Base-by-base conservation (phyloP, 1,140 invertebrate species). In the Sinonovacula constricta region DNA sequence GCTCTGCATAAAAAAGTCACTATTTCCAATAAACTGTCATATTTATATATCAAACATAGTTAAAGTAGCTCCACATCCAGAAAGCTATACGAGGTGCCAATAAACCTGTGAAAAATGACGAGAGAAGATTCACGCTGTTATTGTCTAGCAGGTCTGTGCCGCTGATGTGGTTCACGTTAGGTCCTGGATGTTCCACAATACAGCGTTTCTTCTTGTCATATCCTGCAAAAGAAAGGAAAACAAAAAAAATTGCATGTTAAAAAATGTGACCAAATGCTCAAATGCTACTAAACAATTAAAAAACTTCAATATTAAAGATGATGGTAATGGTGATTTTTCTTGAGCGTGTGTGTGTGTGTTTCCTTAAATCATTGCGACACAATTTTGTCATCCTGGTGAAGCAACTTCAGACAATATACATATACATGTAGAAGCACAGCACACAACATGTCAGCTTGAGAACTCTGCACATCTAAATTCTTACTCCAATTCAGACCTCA, bases 101-200 rank as follows among this genome's bases (percentile, higher is more conserved):
- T 5, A 97, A 86, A 12, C 94, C 95, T 78, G 94, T 95, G 1
- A 95, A 90, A 51, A 97, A 93, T 69, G 94, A 95, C 0, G 96
- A 95, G 62, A 97, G 91, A 22, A 98, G 92, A 91, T 98, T 98
- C 0, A 98, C 95, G 90, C 95, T 95, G 85, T 97, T 95, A 90
- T 98, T 98, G 88, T 97, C 96, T n/a, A 98, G 89, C 56, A 97
- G 90, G 81, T 93, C 92, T 72, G 92, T 90, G 28, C 97, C 97
- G 87, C 94, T 93, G 63, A 98, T 95, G 87, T 96, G 93, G 72
- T 93, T 93, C 0, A 97, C 93, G 31, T 93, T 92, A 81, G 93
- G 92, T 26, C 94, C 95, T 26, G 95, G 94, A 39, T 93, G 92
- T 72, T 96, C 94, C 0, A 96, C 95, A 79, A 97, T 93, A 82